phyloP scores from a whole-genome alignment of 2,113 vertebrate species.

The Eulemur rufifrons region DNA sequence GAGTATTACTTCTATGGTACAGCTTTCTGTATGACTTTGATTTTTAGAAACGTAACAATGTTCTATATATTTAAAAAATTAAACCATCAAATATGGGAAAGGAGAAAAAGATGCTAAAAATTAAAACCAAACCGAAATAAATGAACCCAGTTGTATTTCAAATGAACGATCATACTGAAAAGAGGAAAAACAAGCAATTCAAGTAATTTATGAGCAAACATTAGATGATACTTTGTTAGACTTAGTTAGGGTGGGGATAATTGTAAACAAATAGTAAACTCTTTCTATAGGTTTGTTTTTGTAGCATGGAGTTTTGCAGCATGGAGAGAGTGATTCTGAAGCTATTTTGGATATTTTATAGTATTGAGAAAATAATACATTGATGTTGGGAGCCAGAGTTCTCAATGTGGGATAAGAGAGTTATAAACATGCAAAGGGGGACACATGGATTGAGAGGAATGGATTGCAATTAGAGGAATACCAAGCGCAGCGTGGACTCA shows the following conservation, averaged over 20 bases:
- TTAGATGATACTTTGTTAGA: neutral
- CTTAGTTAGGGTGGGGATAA: neutral
- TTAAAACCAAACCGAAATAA: neutral
- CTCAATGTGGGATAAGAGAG: neutral
- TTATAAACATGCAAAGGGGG: neutral
- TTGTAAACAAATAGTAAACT: neutral
- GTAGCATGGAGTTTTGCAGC: too few relatives aligned
- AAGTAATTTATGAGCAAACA: neutral
- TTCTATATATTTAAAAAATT: neutral
- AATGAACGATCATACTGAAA: conserved; percentile 6
- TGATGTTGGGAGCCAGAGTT: neutral
- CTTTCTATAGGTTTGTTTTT: neutral
- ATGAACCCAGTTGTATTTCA: neutral
- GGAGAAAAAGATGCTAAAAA: neutral
- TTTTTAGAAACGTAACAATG: neutral
- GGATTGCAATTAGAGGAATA: neutral
- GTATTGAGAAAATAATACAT: neutral
- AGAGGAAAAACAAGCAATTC: neutral
- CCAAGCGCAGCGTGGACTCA: neutral
- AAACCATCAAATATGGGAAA: neutral
- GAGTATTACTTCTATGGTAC: neutral
- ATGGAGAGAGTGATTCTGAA: neutral
- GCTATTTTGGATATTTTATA: neutral
- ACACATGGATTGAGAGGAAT: neutral
- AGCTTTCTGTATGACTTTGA: neutral